Evolutionary conservation across 2,888 invertebrate genomes (phyloP), one percentile per base, ranked within the genome.

Genomic region (Limnephilus rhombicus): DNA sequence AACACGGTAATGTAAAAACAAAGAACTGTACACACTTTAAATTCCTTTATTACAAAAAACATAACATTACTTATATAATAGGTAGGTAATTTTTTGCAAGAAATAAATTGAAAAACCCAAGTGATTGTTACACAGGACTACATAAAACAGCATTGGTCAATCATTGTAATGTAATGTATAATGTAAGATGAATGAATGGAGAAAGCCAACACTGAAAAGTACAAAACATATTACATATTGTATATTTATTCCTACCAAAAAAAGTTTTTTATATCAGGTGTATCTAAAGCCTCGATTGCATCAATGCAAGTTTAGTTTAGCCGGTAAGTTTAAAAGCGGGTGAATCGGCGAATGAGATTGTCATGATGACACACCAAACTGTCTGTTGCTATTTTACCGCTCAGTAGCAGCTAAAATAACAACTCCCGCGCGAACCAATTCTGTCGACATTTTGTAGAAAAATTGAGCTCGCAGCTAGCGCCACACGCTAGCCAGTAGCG

Each of bases 21-120:
- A 89, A 24, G 1, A 49, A 68, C 49, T 24, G 13, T 34, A 68
- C 49, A 12, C 53, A 53, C 31, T 68, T 89, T 68, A 41, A 82
- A 89, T 37, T 91, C 89, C 89, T 91, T 91, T 91, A 91, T 91
- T 91, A 91, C 53, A 89, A 91, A 31, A 68, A 91, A 91, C 31
- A 89, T 89, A 91, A 41, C 80, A n/a, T 80, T 85, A 91, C 85
- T 91, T 91, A 91, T 68, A 49, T 83, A 86, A 86, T 86, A 68
- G 18, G 53, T 53, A 85, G 34, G 49, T 13, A 49, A 49, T 49
- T 49, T 49, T 85, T 85, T 85, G 85, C 85, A 81, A 31, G 31
- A 29, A 49, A 90, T 90, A 90, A 68, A 45, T 45, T 12, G 12
- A 82, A 85, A 90, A 82, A 82, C 45, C 53, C 85, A 83, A 83